Conservation (phyloP, 2,797 vertebrate genomes). For the Enteromius paludinosus region DNA sequence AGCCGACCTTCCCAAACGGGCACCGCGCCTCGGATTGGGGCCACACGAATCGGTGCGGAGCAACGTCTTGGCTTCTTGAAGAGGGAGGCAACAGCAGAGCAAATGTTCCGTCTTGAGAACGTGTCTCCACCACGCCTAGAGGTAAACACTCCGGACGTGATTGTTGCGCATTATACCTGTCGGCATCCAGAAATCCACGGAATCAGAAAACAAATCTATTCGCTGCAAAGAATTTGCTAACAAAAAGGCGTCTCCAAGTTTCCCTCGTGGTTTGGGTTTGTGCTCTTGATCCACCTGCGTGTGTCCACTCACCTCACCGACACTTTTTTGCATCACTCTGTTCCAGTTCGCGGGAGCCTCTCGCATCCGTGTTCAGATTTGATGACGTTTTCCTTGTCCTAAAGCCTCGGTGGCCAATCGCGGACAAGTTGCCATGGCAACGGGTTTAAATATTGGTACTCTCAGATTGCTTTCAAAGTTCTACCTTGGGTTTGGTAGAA, state of each 20-base stretch:
- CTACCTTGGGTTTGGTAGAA: constrained; percentile 34
- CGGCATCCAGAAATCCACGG: constrained; percentile 55
- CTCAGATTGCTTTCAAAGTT: constrained; percentile 76
- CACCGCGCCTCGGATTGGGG: constrained; percentile 77
- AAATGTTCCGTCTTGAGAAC: constrained; percentile 62
- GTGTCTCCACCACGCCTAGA: constrained; percentile 45
- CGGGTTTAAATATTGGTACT: constrained; percentile 89
- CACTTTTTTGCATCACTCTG: constrained; percentile 89
- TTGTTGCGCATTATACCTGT: constrained; percentile 41
- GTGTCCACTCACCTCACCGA: constrained; percentile 80
- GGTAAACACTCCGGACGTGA: constrained; percentile 38
- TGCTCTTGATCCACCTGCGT: constrained; percentile 69
- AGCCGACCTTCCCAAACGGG: constrained; percentile 75
- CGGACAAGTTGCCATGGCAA: constrained; percentile 85
- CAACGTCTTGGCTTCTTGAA: constrained; percentile 78
- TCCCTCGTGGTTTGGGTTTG: constrained; percentile 75
- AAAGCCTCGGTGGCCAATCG: constrained; percentile 83
- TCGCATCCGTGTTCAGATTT: constrained; percentile 94
- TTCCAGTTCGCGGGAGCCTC: constrained; percentile 84
- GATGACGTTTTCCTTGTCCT: constrained; percentile 86
- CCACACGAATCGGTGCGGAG: constrained; percentile 74
- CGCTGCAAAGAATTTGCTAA: constrained; percentile 25
- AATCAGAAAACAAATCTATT: constrained; percentile 13
- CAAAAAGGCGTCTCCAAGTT: constrained; percentile 56
- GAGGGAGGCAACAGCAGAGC: constrained; percentile 52